Evolutionary conservation across 2,113 vertebrate genomes (phyloP).

Genomic region (Sprattus sprattus): DNA sequence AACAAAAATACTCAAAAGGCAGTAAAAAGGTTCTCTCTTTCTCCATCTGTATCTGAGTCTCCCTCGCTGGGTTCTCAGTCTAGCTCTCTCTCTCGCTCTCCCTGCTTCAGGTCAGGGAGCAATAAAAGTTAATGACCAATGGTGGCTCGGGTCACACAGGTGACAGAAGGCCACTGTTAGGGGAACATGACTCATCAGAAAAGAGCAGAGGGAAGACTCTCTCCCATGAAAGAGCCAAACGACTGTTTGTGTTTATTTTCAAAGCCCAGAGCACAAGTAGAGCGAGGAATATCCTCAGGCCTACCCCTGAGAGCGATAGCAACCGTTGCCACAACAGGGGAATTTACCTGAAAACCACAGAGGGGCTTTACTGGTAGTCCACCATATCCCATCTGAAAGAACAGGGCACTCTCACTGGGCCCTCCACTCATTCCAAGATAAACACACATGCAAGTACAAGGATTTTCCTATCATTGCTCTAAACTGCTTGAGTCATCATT

Average conservation of each 20-base stretch:
- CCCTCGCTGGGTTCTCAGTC: not conserved
- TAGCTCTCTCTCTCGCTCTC: not conserved
- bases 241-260: slow-evolving; percentile 50
- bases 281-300: slow-evolving; percentile 38
- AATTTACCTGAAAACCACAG: slow-evolving; percentile 40
- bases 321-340: slow-evolving; percentile 43
- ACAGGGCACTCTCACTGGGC: not conserved
- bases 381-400: not conserved
- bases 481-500: not conserved
- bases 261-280: slow-evolving; percentile 44
- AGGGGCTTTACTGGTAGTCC: slow-evolving; percentile 22
- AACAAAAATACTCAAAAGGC: not conserved
- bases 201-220: not conserved
- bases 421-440: not conserved
- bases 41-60: not conserved
- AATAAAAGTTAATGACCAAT: slow-evolving; percentile 12
- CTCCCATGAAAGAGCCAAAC: not conserved
- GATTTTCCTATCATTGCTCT: not conserved
- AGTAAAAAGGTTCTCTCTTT: not conserved
- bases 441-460: not conserved
- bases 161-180: slow-evolving; percentile 23
- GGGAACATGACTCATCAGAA: slow-evolving; percentile 43
- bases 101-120: not conserved
- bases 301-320: slow-evolving; percentile 27
- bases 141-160: slow-evolving; percentile 1